phyloP scores from a whole-genome alignment of 2,113 vertebrate genomes.

The Synchiropus splendidus region DNA sequence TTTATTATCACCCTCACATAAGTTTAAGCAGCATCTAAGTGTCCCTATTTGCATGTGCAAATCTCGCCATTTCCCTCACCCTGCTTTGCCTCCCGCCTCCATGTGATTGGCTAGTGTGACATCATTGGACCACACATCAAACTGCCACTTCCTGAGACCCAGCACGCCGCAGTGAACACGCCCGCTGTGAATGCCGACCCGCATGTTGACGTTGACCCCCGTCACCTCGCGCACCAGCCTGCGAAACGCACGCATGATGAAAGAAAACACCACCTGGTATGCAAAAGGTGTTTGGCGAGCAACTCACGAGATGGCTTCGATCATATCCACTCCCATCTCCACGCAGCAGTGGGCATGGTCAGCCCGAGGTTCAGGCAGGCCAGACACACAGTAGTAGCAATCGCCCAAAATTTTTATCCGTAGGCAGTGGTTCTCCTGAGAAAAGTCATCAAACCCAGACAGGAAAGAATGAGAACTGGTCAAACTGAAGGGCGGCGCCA shows the following conservation, averaged over 20 bases:
- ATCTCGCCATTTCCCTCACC: constrained; percentile 62
- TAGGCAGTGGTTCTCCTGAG: constrained; percentile 90
- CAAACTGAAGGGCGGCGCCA: background rate
- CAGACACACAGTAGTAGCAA: constrained; percentile 93
- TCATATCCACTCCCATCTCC: constrained; percentile 98
- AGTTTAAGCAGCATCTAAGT: background rate
- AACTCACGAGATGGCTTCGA: constrained; percentile 96
- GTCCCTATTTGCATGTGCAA: background rate
- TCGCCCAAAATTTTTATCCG: constrained; percentile 95
- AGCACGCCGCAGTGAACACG: constrained; percentile 91
- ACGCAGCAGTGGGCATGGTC: constrained; percentile 96
- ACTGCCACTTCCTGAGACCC: constrained; percentile 94
- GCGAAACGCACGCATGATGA: background rate
- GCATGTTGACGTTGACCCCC: constrained; percentile 97
- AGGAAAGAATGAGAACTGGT: constrained; percentile 1
- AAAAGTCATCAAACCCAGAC: background rate
- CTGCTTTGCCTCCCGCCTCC: constrained; percentile 90
- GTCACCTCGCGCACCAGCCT: constrained; percentile 93
- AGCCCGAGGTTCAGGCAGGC: constrained; percentile 82
- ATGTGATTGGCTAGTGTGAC: constrained; percentile 94
- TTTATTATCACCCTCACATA: no score
- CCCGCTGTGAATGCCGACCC: constrained; percentile 92
- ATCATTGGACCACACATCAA: constrained; percentile 96
- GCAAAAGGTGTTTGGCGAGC: background rate
- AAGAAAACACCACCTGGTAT: background rate